phyloP scores from a whole-genome alignment of 2,113 vertebrate genomes.

The Monopterus albus region DNA sequence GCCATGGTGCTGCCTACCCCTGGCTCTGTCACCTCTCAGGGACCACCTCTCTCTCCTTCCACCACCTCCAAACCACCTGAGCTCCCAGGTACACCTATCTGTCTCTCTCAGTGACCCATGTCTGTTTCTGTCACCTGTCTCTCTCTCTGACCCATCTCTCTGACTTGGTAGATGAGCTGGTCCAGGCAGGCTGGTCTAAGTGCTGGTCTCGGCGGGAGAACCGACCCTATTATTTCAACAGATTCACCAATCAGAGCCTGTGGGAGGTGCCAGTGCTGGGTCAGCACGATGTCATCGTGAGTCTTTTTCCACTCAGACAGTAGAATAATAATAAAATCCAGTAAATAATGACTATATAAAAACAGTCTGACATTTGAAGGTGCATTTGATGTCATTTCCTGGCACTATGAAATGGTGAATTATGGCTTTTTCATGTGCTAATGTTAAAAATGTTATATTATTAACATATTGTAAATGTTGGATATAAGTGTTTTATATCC shows the following conservation, averaged over 20 bases:
- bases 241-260: slow-evolving; percentile 98
- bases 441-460: too few species aligned
- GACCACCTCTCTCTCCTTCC: slow-evolving; percentile 90
- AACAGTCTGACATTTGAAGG: too few species aligned
- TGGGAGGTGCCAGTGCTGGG: slow-evolving; percentile 98
- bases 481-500: too few species aligned
- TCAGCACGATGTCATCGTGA: slow-evolving; percentile 97
- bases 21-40: slow-evolving; percentile 88
- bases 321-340: too few species aligned
- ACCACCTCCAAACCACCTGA: slow-evolving; percentile 88
- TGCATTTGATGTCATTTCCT: too few species aligned
- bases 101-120: neutral
- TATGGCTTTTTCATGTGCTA: too few species aligned
- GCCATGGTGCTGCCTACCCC: slow-evolving; percentile 88
- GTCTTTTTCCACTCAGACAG: too few species aligned
- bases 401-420: too few species aligned
- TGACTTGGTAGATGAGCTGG: slow-evolving; percentile 89
- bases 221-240: slow-evolving; percentile 96
- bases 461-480: too few species aligned
- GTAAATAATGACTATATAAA: too few species aligned
- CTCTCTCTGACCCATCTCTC: slow-evolving; percentile 1
- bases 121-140: neutral
- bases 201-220: slow-evolving; percentile 98
- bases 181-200: slow-evolving; percentile 98
- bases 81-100: slow-evolving; percentile 87